Evolutionary conservation across 53 echinoderm and acorn worm species (phyloP).

Genomic region (Echinarachnius parma): DNA sequence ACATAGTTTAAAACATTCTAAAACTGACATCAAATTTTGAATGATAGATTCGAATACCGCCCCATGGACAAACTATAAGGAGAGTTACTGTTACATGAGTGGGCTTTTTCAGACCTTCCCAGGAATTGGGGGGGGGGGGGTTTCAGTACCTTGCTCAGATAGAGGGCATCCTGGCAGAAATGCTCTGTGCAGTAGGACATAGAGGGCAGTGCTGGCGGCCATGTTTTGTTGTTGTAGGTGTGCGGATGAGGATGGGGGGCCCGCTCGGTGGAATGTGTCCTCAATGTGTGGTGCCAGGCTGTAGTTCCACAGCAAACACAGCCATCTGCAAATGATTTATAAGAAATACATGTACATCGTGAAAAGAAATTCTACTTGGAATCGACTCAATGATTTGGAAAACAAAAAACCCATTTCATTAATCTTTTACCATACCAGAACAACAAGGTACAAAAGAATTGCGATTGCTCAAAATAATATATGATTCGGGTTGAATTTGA

Average conservation of each 20-base stretch:
- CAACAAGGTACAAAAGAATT: not conserved
- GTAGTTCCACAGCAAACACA: constrained; percentile 90
- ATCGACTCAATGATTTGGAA: not conserved
- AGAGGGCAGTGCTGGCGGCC: constrained; percentile 88
- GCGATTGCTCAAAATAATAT: not conserved
- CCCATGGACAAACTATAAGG: no score
- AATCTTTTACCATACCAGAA: not conserved
- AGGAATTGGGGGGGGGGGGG: no score
- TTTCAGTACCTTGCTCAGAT: constrained; percentile 73
- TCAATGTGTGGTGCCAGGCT: constrained; percentile 87
- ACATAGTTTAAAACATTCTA: no score
- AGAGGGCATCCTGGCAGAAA: constrained; percentile 93
- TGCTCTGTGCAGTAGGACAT: constrained; percentile 89
- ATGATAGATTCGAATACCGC: no score
- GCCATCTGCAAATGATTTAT: constrained; percentile 77
- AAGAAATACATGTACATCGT: not conserved
- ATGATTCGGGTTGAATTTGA: not conserved
- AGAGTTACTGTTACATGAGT: no score
- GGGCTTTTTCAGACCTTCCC: no score
- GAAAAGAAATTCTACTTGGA: not conserved
- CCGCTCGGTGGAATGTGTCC: constrained; percentile 68
- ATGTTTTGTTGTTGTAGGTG: constrained; percentile 56
- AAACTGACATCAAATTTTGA: no score
- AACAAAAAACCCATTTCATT: not conserved
- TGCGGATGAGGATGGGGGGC: constrained; percentile 33